Evolutionary conservation across 2,888 invertebrate genomes (phyloP).

Genomic region (Ypsolopha sequella): DNA sequence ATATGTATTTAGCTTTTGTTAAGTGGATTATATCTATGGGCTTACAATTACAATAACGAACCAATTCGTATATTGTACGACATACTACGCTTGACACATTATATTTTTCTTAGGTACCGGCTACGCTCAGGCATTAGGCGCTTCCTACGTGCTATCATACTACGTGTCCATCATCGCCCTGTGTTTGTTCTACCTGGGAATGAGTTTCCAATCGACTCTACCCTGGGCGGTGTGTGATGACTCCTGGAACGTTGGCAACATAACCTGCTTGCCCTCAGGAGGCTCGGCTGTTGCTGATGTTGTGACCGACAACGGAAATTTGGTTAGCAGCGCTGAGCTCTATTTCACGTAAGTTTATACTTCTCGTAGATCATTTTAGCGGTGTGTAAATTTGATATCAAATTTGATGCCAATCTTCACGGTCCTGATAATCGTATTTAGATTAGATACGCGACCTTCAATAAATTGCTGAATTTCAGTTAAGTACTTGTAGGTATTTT

Average conservation of each 20-base stretch:
- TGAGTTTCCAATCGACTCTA: slow-evolving; percentile 76
- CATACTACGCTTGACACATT: background rate
- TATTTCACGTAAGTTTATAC: slow-evolving; percentile 65
- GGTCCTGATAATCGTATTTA: no score
- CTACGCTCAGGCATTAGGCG: slow-evolving; percentile 75
- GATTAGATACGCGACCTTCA: no score
- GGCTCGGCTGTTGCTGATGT: slow-evolving; percentile 21
- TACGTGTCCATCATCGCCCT: slow-evolving; percentile 83
- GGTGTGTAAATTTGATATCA: no score
- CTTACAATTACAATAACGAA: no score
- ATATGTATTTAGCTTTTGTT: no score
- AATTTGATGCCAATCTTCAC: no score
- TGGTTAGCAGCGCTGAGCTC: slow-evolving; percentile 68
- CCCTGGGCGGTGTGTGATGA: slow-evolving; percentile 80
- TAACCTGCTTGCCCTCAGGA: slow-evolving; percentile 48
- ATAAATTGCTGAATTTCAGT: no score
- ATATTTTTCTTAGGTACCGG: slow-evolving; percentile 71
- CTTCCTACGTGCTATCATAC: slow-evolving; percentile 78
- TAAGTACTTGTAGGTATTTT: no score
- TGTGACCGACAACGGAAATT: slow-evolving; percentile 18
- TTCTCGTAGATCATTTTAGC: no score
- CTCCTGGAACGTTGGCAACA: slow-evolving; percentile 50
- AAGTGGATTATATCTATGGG: no score
- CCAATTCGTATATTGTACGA: no score
- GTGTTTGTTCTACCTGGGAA: slow-evolving; percentile 78